phyloP scores from a whole-genome alignment of 2,113 vertebrate genomes.

The Gymnarchus niloticus region DNA sequence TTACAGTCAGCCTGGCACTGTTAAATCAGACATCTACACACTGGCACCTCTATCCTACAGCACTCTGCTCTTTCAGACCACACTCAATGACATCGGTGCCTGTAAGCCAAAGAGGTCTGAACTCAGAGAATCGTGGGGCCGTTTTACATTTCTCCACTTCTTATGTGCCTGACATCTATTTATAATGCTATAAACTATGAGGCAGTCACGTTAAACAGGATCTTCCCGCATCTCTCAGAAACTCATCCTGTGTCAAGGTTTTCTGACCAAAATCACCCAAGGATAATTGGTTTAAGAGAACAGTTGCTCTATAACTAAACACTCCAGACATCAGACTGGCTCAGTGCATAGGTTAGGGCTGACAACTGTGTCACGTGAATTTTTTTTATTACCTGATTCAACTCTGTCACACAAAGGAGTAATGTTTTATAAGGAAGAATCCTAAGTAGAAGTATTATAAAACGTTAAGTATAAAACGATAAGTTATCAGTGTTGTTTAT shows the following conservation, averaged over 20 bases:
- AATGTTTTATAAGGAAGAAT: background rate
- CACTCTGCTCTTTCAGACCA: background rate
- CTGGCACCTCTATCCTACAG: background rate
- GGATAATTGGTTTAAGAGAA: background rate
- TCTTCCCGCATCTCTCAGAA: background rate
- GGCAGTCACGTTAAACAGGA: background rate
- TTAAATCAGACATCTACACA: too few relatives aligned
- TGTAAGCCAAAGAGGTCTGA: background rate
- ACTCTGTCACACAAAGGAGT: background rate
- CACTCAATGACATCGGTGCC: background rate
- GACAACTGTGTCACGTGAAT: background rate
- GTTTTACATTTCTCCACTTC: background rate
- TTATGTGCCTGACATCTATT: background rate
- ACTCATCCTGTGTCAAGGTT: background rate
- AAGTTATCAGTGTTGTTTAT: background rate
- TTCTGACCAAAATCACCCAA: background rate
- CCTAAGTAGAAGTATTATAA: background rate
- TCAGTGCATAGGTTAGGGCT: too few relatives aligned
- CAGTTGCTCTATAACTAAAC: background rate
- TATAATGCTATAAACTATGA: background rate
- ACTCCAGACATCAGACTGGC: background rate
- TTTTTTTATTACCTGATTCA: background rate
- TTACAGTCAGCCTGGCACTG: background rate
- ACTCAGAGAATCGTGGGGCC: too few relatives aligned
- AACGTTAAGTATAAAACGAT: background rate